Evolutionary conservation across 2,113 vertebrate species (phyloP), one percentile per base, ranked within the genome.

Genomic region (Oreotragus oreotragus): DNA sequence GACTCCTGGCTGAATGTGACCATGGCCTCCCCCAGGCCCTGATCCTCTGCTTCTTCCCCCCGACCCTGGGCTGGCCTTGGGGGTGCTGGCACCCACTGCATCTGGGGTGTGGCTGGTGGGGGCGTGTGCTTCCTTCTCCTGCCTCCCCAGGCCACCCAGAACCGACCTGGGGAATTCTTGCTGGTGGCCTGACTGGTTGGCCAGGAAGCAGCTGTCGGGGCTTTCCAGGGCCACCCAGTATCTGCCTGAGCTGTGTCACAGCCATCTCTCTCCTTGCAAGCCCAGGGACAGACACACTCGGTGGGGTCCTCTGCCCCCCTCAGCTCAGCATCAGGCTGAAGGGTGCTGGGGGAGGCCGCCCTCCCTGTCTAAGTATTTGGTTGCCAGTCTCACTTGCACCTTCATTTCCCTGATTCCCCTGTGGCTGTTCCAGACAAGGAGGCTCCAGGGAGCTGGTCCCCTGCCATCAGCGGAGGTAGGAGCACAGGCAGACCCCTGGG

Each of bases 131-230:
- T 9, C 62, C 45, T 53, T 51, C 27, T 86, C 21, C n/a, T 21
- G 13, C 57, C 28, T 81, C 45, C 39, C 16, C 55, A 45, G 49
- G 36, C n/a, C 14, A 2, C 30, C 76, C 14, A 33, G 85, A n/a
- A 62, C n/a, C 5, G 5, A 70, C 55, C 15, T 62, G 51, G 90
- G 70, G 43, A 94, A 87, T 94, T 94, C 58, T 70, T 53, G 88
- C 53, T 1, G 1, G 43, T 87, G 27, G 43, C 83, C 83, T 47
- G 77, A 95, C 97, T 95, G 86, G 95, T 93, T 96, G 94, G 95
- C 93, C 96, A 76, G 96, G 96, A 98, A 98, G 93, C 94, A 76
- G 62, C 33, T 95, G 33, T 81, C n/a, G 47, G n/a, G 70, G 62
- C 70, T 96, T 97, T 73, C 64, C 80, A 81, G 43, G 88, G 49